phyloP scores from a whole-genome alignment of 2,888 invertebrate species.

The Cepaea hortensis region DNA sequence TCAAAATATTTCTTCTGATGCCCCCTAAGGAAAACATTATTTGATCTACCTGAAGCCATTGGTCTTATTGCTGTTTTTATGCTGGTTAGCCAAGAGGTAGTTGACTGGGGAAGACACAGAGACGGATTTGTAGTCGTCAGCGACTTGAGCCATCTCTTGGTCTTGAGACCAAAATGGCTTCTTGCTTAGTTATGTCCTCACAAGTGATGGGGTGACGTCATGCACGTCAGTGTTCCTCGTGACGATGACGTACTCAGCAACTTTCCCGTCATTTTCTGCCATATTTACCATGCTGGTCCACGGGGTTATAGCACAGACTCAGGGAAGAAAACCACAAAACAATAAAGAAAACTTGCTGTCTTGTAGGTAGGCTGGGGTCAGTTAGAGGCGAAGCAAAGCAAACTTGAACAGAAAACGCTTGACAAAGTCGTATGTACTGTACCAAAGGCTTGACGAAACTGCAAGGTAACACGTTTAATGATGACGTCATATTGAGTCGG shows the following conservation, averaged over 20 bases:
- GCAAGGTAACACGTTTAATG: too few relatives aligned
- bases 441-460: too few relatives aligned
- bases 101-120: conserved; percentile 43
- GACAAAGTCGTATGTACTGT: too few relatives aligned
- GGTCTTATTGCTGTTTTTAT: conserved; percentile 30
- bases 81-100: conserved; percentile 32
- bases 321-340: too few relatives aligned
- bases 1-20: not conserved
- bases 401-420: too few relatives aligned
- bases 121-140: conserved; percentile 30
- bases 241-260: conserved; percentile 7
- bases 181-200: conserved; percentile 23
- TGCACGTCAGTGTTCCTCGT: conserved; percentile 33
- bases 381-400: too few relatives aligned
- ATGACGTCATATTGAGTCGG: too few relatives aligned
- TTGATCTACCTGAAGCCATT: conserved; percentile 36
- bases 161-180: conserved; percentile 38
- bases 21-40: not conserved
- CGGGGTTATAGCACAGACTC: not conserved
- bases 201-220: conserved; percentile 40
- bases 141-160: conserved; percentile 44
- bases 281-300: not conserved
- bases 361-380: too few relatives aligned
- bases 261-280: not conserved
- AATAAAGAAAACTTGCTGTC: too few relatives aligned